Evolutionary conservation across 1,140 invertebrate species (phyloP).

Genomic region (Zaprionus vittiger): DNA sequence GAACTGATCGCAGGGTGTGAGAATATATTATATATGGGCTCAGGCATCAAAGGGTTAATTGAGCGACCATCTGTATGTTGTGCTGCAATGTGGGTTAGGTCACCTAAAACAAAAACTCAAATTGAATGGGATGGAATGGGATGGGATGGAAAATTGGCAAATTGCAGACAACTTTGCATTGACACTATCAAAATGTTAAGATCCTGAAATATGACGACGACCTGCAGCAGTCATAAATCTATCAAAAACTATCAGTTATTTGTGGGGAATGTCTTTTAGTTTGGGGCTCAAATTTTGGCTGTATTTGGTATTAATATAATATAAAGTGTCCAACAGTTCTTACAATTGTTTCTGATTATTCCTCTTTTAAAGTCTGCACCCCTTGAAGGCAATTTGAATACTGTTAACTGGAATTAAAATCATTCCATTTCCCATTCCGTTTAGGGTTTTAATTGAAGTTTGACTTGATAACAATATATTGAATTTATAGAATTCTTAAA

Average conservation of each 20-base stretch:
- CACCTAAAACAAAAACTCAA: neutral
- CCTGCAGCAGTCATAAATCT: neutral
- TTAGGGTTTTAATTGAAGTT: neutral
- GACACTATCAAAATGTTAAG: neutral
- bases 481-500: no score
- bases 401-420: neutral
- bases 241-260: neutral
- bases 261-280: no score
- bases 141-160: neutral
- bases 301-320: no score
- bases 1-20: constrained; percentile 19
- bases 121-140: constrained; percentile 11
- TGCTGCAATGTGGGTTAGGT: neutral
- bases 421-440: neutral
- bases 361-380: neutral
- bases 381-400: neutral
- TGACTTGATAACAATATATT: neutral
- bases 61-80: constrained; percentile 32
- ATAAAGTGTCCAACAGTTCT: no score
- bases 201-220: neutral
- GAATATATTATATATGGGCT: constrained; percentile 46
- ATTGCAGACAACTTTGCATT: neutral
- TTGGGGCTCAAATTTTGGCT: no score
- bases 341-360: no score
- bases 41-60: constrained; percentile 68